Evolutionary conservation across 2,888 invertebrate genomes (phyloP).

Genomic region (Caenorhabditis wallacei): DNA sequence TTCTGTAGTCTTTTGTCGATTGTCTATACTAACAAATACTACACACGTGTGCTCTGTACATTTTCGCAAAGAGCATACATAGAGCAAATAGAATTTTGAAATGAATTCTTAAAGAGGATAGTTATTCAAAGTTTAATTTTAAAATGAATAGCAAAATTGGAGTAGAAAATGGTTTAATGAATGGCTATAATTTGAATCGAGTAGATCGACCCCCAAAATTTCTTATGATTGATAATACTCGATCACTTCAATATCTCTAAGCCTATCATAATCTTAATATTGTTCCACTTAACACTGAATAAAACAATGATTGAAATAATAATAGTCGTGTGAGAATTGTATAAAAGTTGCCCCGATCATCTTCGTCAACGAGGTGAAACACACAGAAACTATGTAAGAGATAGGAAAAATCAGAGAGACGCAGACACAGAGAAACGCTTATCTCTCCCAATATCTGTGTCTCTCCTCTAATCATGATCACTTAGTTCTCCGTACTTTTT

Average conservation of each 20-base stretch:
- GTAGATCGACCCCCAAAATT: too few species aligned
- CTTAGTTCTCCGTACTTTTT: conserved; percentile 23
- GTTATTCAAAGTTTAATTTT: neutral
- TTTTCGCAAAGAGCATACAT: conserved; percentile 19
- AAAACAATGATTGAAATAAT: conserved; percentile 6
- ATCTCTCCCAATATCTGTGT: conserved; percentile 19
- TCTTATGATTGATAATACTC: too few species aligned
- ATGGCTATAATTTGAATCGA: too few species aligned
- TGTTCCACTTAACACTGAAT: too few species aligned
- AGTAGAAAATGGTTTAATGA: too few species aligned
- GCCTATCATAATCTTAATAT: too few species aligned
- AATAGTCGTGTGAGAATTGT: conserved; percentile 18
- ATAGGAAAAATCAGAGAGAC: conserved; percentile 17
- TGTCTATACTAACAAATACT: conserved; percentile 22
- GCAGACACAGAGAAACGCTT: conserved; percentile 24
- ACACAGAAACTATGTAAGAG: conserved; percentile 12
- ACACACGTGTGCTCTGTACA: conserved; percentile 21
- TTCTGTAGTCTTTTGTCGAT: conserved; percentile 20
- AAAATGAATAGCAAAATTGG: too few species aligned
- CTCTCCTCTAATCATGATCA: neutral
- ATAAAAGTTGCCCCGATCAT: conserved; percentile 24
- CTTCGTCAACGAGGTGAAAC: conserved; percentile 22
- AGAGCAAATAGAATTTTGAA: conserved; percentile 26
- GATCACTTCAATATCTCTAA: too few species aligned
- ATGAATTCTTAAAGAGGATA: neutral